Evolutionary conservation across 2,113 vertebrate species (phyloP).

Genomic region (Glaucidium brasilianum): DNA sequence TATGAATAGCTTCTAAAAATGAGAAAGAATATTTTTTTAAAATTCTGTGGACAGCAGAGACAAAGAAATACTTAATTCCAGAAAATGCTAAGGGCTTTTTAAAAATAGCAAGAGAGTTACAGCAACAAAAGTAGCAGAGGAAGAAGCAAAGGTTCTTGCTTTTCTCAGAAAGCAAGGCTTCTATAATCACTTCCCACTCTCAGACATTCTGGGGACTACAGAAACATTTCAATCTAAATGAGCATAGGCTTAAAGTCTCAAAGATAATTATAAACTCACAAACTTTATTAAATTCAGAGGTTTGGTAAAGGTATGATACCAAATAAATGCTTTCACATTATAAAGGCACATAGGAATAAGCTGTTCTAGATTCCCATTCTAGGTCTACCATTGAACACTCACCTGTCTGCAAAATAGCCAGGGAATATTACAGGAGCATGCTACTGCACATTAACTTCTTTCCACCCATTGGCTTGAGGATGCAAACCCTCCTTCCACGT

Average conservation of each 20-base stretch:
- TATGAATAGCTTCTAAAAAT: neutral
- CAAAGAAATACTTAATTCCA: neutral
- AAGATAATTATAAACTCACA: neutral
- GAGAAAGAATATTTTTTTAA: neutral
- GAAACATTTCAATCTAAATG: neutral
- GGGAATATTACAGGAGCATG: neutral
- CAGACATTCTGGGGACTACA: neutral
- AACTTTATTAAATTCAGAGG: neutral
- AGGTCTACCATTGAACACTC: neutral
- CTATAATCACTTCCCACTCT: neutral
- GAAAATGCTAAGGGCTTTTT: neutral
- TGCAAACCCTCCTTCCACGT: neutral
- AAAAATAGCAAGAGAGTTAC: neutral
- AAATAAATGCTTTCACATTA: neutral
- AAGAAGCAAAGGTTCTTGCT: neutral
- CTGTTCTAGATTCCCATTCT: neutral
- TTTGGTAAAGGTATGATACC: neutral
- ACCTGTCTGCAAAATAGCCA: neutral
- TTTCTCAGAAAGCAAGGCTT: neutral
- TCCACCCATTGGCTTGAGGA: neutral
- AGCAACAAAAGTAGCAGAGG: neutral
- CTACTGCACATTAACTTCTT: neutral
- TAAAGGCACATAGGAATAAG: neutral
- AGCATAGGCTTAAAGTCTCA: neutral
- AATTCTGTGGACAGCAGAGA: neutral